A percentile compares a stretch with the other conserved stretches of the same genome.
Evolutionary conservation across 1,140 invertebrate species (phyloP).

Genomic region (Brachionus asplanchnoidis): DNA sequence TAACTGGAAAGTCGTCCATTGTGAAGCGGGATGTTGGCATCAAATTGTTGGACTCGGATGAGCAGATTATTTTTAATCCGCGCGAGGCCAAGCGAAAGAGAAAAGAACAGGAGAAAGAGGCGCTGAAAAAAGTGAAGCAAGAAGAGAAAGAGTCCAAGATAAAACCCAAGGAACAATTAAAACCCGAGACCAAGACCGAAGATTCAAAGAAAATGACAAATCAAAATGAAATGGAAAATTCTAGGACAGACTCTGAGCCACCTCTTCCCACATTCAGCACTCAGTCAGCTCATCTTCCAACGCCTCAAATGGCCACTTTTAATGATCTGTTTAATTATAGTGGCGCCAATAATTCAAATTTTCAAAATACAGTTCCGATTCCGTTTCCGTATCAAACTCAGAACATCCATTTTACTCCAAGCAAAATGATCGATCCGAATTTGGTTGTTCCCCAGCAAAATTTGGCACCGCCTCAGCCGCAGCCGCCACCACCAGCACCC

Average conservation of each 20-base stretch:
- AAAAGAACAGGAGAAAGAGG: slow-evolving; percentile 71
- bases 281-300: neutral
- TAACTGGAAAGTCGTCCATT: slow-evolving; percentile 33
- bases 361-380: neutral
- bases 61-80: slow-evolving; percentile 6
- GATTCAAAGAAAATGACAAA: neutral
- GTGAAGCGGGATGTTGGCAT: slow-evolving; percentile 26
- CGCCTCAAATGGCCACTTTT: slow-evolving; percentile 1
- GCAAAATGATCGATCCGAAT: slow-evolving; percentile 7
- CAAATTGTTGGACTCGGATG: slow-evolving; percentile 22
- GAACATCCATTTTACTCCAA: neutral
- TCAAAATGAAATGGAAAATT: neutral
- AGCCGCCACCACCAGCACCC: neutral
- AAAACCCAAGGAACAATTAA: neutral
- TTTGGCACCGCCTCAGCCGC: neutral
- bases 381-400: neutral
- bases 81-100: slow-evolving; percentile 36
- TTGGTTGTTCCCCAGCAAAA: neutral
- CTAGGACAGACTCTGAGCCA: neutral
- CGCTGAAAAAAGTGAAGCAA: slow-evolving; percentile 62
- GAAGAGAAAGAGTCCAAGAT: slow-evolving; percentile 56
- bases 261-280: neutral
- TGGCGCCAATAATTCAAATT: neutral
- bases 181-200: slow-evolving; percentile 43
- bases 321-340: neutral